phyloP scores from a whole-genome alignment of 2,888 invertebrate genomes.

The Globia sparganii region DNA sequence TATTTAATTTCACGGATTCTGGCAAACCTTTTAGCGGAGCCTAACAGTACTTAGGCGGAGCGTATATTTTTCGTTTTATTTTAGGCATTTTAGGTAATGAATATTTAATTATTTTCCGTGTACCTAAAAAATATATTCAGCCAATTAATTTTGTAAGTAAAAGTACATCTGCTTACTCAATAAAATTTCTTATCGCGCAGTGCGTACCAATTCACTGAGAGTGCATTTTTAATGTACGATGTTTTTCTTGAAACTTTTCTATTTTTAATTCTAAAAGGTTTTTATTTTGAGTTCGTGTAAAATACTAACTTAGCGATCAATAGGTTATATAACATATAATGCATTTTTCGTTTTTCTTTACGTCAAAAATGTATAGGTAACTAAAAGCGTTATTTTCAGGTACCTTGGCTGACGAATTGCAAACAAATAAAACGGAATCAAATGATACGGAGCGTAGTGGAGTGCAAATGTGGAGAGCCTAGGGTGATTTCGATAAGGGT shows the following conservation, averaged over 20 bases:
- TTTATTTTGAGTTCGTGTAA: not conserved
- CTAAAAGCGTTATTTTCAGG: conserved; percentile 22
- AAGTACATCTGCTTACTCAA: conserved; percentile 7
- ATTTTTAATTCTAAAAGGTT: conserved; percentile 43
- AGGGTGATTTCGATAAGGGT: conserved; percentile 41
- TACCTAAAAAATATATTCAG: not conserved
- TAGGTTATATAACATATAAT: not conserved
- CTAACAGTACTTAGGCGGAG: too few species aligned
- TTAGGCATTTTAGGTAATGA: not conserved
- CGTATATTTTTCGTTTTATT: not conserved
- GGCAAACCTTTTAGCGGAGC: not conserved
- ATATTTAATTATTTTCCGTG: not conserved
- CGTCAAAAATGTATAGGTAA: not conserved
- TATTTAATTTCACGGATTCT: not conserved
- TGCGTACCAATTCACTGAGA: not conserved
- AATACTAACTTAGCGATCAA: not conserved
- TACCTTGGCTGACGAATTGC: not conserved
- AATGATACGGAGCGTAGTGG: conserved; percentile 15
- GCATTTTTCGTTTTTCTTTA: not conserved
- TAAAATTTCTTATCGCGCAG: conserved; percentile 49
- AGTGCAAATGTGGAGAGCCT: conserved; percentile 47
- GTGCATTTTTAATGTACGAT: conserved; percentile 26
- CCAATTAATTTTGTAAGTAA: conserved; percentile 40
- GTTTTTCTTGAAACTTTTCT: conserved; percentile 33
- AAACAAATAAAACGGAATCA: conserved; percentile 6